phyloP scores from a whole-genome alignment of 2,113 vertebrate species.

The Erythrocercus mccallii region DNA sequence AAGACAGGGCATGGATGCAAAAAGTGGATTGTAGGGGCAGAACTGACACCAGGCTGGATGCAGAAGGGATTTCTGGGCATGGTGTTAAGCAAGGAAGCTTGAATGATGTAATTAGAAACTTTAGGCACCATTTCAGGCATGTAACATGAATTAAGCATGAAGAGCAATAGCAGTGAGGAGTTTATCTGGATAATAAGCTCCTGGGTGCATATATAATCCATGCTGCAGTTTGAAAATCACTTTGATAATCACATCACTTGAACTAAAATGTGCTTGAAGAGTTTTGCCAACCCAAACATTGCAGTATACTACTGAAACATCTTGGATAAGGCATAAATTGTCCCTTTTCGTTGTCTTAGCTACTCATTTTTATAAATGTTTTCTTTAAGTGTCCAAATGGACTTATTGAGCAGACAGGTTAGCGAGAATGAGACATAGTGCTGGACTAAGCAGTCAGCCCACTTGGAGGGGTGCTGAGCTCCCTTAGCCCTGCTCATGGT shows the following conservation, averaged over 20 bases:
- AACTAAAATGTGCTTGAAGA: not conserved
- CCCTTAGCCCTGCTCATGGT: not conserved
- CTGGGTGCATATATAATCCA: not conserved
- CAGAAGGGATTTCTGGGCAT: not conserved
- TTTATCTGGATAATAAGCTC: not conserved
- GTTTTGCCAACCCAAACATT: not conserved
- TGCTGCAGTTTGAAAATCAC: not conserved
- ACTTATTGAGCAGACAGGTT: not conserved
- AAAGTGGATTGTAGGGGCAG: not conserved
- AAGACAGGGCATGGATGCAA: not conserved
- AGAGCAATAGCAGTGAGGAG: not conserved
- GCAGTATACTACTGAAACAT: not conserved
- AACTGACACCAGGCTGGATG: not conserved
- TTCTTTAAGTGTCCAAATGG: not conserved
- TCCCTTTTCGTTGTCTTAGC: not conserved
- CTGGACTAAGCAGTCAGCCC: not conserved
- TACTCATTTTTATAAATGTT: not conserved
- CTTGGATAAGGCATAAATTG: not conserved
- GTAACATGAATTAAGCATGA: not conserved
- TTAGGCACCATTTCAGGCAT: not conserved
- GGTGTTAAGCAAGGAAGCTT: not conserved
- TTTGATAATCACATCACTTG: not conserved
- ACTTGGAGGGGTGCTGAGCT: not conserved
- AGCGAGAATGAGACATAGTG: not conserved
- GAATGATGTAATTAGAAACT: rapidly evolving